Evolutionary conservation across 2,113 vertebrate genomes (phyloP).

Genomic region (Tor tambroides): DNA sequence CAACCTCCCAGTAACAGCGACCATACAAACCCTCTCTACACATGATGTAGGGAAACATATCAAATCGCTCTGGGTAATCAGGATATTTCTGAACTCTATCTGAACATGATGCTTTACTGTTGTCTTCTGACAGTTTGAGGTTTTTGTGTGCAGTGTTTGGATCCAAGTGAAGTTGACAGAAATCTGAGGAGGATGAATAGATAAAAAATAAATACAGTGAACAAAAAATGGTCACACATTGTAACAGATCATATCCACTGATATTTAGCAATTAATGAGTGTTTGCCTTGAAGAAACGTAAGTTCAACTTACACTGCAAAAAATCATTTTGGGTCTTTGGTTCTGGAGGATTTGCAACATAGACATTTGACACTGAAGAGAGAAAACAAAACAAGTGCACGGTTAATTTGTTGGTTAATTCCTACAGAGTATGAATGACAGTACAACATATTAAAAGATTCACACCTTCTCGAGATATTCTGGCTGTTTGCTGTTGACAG

Average conservation of each 20-base stretch:
- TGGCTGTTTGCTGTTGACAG: slow-evolving; percentile 22
- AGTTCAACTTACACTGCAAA: slow-evolving; percentile 40
- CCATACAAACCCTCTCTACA: slow-evolving; percentile 5
- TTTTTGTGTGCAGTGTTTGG: not conserved
- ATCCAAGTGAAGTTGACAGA: slow-evolving; percentile 40
- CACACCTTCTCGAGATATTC: slow-evolving; percentile 40
- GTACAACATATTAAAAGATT: not conserved
- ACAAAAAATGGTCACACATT: not conserved
- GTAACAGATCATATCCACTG: not conserved
- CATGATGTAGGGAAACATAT: not conserved
- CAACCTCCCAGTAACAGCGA: slow-evolving; percentile 48
- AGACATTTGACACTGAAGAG: slow-evolving; percentile 14
- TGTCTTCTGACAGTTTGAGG: slow-evolving; percentile 36
- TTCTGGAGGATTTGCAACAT: slow-evolving; percentile 6
- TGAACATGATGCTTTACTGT: not conserved
- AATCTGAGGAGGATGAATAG: slow-evolving; percentile 15
- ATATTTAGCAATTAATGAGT: not conserved
- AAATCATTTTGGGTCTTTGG: slow-evolving; percentile 28
- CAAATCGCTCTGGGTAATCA: slow-evolving; percentile 45
- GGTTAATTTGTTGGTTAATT: not conserved
- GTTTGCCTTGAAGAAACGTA: too few species aligned
- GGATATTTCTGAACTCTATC: not conserved
- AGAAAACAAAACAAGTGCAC: not conserved
- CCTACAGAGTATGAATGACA: not conserved
- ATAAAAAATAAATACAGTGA: not conserved